phyloP scores from a whole-genome alignment of 2,797 vertebrate species.

The Buphagus erythrorhynchus region DNA sequence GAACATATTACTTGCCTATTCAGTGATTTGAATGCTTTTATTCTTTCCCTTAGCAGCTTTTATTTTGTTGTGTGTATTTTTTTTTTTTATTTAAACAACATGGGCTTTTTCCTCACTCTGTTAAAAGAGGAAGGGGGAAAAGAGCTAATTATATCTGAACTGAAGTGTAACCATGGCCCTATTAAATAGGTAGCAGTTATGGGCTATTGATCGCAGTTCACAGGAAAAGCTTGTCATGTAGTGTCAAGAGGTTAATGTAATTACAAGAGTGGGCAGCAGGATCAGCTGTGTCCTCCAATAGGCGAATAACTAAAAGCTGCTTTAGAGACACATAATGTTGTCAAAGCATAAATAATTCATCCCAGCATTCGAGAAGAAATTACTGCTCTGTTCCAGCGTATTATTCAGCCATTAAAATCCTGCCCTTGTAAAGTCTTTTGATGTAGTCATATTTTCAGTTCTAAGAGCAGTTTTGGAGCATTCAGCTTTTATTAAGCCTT shows the following conservation, averaged over 20 bases:
- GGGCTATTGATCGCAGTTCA: slow-evolving; percentile 83
- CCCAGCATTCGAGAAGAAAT: slow-evolving; percentile 80
- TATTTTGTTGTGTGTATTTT: slow-evolving; percentile 26
- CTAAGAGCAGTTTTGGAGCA: slow-evolving; percentile 70
- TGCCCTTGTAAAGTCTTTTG: slow-evolving; percentile 80
- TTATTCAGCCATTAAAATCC: slow-evolving; percentile 84
- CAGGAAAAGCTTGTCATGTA: slow-evolving; percentile 86
- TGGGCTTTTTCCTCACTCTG: not conserved
- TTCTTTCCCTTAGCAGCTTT: slow-evolving; percentile 19
- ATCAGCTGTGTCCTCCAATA: slow-evolving; percentile 84
- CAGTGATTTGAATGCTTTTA: slow-evolving; percentile 16
- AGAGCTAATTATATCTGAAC: slow-evolving; percentile 82
- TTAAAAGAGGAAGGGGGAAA: slow-evolving; percentile 57
- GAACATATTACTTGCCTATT: slow-evolving; percentile 4
- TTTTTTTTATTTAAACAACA: slow-evolving; percentile 52
- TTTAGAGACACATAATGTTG: slow-evolving; percentile 86
- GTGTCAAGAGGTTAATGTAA: slow-evolving; percentile 87
- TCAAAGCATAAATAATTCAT: slow-evolving; percentile 89
- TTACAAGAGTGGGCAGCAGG: slow-evolving; percentile 84
- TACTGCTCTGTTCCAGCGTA: slow-evolving; percentile 80
- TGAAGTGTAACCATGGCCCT: slow-evolving; percentile 76
- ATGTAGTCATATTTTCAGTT: slow-evolving; percentile 79
- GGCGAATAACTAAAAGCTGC: slow-evolving; percentile 83
- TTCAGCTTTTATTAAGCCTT: slow-evolving; percentile 74
- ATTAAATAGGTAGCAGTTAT: slow-evolving; percentile 84